phyloP scores from a whole-genome alignment of 2,113 vertebrate genomes.

The Pavo muticus region DNA sequence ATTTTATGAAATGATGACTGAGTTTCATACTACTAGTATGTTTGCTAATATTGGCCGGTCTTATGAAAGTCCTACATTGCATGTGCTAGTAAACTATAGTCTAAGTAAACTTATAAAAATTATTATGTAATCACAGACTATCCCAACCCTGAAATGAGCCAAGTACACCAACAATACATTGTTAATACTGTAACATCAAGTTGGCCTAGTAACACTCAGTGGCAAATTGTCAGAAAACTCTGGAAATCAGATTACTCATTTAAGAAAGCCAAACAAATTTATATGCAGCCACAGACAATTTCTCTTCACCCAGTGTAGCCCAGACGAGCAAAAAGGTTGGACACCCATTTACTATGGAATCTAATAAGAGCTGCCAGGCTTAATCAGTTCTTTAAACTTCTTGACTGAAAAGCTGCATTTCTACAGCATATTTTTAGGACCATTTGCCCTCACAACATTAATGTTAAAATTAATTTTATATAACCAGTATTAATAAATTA shows the following conservation, averaged over 20 bases:
- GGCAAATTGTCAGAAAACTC: neutral
- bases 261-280: neutral
- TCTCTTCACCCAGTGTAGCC: no score
- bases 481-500: constrained; percentile 44
- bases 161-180: neutral
- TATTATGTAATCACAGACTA: neutral
- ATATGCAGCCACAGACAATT: no score
- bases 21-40: neutral
- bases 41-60: neutral
- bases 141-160: neutral
- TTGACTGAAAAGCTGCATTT: constrained; percentile 12
- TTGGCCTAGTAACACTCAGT: neutral
- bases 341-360: neutral
- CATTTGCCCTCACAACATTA: neutral
- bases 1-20: neutral
- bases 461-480: neutral
- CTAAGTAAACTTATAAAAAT: neutral
- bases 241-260: neutral
- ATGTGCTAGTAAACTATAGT: neutral
- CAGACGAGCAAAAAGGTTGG: no score
- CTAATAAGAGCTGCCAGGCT: neutral
- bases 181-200: neutral
- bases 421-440: neutral
- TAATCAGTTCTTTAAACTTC: neutral
- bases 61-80: neutral